Evolutionary conservation across 2,113 vertebrate species (phyloP), one percentile per base, ranked within the genome.

Genomic region (Aptenodytes patagonicus): DNA sequence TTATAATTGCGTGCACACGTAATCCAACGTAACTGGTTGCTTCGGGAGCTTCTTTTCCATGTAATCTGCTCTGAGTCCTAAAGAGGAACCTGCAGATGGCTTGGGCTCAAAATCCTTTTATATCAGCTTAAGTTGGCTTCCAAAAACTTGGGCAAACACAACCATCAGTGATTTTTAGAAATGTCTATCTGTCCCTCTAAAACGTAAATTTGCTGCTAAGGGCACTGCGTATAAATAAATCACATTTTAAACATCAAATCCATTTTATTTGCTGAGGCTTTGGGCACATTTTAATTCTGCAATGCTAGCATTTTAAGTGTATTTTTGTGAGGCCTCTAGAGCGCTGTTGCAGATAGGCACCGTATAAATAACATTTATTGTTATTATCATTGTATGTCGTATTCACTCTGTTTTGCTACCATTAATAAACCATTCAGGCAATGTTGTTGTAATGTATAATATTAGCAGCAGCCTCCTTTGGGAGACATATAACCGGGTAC

Each of bases 391-490:
- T 98, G 95, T 95, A 98, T 97, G 98, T 98, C 90, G 86, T 96
- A 96, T 98, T 97, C 97, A 98, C 97, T 98, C 97, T 98, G 98
- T 98, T 98, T 98, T 88, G 97, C 93, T 96, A 89, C 89, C 97
- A 98, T 98, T 98, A 98, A 98, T 98, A 98, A 98, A 97, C 98
- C 97, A 98, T 98, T 97, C 97, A 93, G 97, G 96, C 98, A 98
- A 97, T 98, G 98, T 95, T 97, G 96, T 93, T 94, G 97, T 90
- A 97, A 98, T 97, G 96, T 98, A 97, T 98, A 97, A 97, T 97
- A 97, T 98, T 97, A 98, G 96, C 96, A 96, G 92, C 94, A 89
- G 83, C 60, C 79, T 97, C 98, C 98, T 97, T 49, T 77, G 96
- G 96, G 98, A 98, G 91, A 65, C 96, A 94, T 97, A 97, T 85